Conservation (phyloP, 2,113 vertebrate species). For the Oncorhynchus masou region DNA sequence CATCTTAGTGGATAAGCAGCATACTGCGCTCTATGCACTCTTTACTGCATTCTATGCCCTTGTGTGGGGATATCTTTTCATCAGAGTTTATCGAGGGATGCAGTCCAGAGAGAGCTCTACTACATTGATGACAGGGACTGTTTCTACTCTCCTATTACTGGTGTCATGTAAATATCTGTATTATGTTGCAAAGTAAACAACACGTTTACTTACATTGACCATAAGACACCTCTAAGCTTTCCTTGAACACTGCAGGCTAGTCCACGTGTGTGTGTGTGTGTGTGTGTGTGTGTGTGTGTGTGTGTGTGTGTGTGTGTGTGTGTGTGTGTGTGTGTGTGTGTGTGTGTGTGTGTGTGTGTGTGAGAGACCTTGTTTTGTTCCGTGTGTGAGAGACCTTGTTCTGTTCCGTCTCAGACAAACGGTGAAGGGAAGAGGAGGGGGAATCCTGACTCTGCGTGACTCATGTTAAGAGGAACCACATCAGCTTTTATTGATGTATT, state of each 20-base stretch:
- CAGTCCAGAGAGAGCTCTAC: too few species aligned
- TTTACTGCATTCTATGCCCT: not conserved
- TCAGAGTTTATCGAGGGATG: not conserved
- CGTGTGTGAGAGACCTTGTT: not conserved
- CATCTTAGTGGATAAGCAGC: not conserved
- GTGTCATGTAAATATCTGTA: slow-evolving; percentile 30
- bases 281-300: not conserved
- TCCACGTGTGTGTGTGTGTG: not conserved
- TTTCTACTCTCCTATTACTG: not conserved
- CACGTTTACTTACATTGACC: too few species aligned
- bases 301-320: not conserved
- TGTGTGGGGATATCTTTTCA: slow-evolving; percentile 36
- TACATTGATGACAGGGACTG: not conserved
- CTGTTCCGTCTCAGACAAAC: not conserved
- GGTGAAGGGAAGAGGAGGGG: not conserved
- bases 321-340: not conserved
- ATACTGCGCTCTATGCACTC: not conserved
- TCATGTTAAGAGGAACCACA: too few species aligned
- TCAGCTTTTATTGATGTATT: too few species aligned
- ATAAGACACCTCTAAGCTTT: not conserved
- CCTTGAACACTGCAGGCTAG: not conserved
- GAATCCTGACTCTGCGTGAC: not conserved
- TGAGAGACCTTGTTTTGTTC: not conserved
- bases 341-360: not conserved
- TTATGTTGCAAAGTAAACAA: slow-evolving; percentile 21